Conservation (phyloP, 2,113 vertebrate species). For the Coracopsis vasa region DNA sequence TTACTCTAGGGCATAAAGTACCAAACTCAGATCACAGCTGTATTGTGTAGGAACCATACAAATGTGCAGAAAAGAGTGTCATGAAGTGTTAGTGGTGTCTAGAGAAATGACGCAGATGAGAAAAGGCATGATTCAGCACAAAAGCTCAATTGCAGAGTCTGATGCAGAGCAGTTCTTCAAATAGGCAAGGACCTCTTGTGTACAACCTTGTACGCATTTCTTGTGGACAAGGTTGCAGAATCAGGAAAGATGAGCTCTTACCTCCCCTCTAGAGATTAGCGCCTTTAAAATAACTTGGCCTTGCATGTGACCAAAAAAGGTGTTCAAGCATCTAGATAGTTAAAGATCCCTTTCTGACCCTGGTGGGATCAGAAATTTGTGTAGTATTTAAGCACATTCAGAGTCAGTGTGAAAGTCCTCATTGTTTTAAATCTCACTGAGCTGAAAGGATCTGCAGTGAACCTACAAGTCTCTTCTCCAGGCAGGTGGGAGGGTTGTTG, state of each 20-base stretch:
- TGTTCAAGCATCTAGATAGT: background rate
- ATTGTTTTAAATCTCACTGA: background rate
- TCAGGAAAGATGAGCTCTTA: background rate
- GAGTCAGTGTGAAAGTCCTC: background rate
- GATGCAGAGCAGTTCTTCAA: background rate
- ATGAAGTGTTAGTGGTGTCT: background rate
- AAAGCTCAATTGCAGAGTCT: background rate
- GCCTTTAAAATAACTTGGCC: background rate
- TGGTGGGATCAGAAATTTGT: background rate
- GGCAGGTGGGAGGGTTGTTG: background rate
- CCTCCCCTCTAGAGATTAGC: background rate
- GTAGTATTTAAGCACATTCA: background rate
- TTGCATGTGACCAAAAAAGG: background rate
- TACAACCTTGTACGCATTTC: background rate
- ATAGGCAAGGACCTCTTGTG: background rate
- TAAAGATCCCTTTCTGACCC: background rate
- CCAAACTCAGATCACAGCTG: background rate
- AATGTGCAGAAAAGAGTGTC: background rate
- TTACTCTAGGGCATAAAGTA: background rate
- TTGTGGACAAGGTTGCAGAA: background rate
- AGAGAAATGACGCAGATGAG: background rate
- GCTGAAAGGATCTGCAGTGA: background rate
- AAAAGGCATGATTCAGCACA: background rate
- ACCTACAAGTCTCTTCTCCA: background rate
- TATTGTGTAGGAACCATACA: background rate